These are phyloP conservation scores for Heterocephalus glaber DNA, from an alignment of 2,113 vertebrate species.

Conservation along the genomic window DNA sequence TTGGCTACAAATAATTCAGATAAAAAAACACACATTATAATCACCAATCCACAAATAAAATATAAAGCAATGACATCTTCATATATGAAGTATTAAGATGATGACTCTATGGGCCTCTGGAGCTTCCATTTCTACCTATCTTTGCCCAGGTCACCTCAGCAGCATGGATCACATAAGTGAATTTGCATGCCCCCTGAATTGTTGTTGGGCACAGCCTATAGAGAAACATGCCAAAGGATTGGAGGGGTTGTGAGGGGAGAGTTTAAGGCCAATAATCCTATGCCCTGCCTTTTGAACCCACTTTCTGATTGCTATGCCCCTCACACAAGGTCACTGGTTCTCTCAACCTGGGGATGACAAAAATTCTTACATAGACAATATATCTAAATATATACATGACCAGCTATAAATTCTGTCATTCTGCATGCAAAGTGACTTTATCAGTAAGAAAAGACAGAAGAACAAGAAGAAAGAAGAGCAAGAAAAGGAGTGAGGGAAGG, in stretches of 20 bases:
- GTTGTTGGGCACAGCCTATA: not conserved
- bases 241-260: not conserved
- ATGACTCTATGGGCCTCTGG: not conserved
- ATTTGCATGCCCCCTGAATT: not conserved
- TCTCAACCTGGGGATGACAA: not conserved
- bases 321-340: not conserved
- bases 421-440: not conserved
- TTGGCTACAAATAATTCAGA: not conserved
- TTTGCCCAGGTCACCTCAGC: not conserved
- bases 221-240: not conserved
- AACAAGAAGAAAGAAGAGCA: not conserved
- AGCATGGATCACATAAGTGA: not conserved
- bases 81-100: not conserved
- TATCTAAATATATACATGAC: not conserved
- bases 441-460: not conserved
- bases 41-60: not conserved
- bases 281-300: not conserved
- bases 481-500: not conserved
- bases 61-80: not conserved
- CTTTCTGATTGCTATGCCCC: not conserved
- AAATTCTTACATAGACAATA: not conserved
- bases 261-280: not conserved
- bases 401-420: not conserved
- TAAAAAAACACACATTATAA: not conserved
- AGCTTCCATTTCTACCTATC: not conserved